Conservation (phyloP, 2,113 vertebrate species). For the Sminthopsis crassicaudata region DNA sequence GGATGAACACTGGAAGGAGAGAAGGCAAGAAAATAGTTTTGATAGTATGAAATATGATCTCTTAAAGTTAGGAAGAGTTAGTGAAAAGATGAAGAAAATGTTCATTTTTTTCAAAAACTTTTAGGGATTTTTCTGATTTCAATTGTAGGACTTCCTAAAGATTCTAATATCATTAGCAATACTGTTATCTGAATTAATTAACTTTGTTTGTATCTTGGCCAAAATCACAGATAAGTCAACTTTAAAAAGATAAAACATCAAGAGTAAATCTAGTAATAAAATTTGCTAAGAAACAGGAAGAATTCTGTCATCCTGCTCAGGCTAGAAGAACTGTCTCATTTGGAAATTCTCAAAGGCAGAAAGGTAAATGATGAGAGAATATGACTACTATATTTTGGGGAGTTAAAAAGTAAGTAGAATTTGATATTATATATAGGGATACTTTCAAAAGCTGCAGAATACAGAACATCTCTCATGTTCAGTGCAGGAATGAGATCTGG, state of each 20-base stretch:
- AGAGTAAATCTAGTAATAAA: background rate
- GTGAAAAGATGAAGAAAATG: background rate
- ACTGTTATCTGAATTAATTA: background rate
- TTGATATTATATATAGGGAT: background rate
- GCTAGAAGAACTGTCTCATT: background rate
- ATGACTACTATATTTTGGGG: background rate
- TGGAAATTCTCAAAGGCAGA: background rate
- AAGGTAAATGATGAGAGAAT: background rate
- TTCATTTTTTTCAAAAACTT: background rate
- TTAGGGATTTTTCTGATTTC: background rate
- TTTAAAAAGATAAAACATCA: background rate
- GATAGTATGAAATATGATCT: background rate
- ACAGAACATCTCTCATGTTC: background rate
- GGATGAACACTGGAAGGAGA: background rate
- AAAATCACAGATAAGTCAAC: background rate
- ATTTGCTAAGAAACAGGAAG: background rate
- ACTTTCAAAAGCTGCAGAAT: slow-evolving; percentile 2
- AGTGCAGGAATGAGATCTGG: background rate
- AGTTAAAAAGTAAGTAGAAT: background rate
- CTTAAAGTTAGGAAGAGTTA: background rate
- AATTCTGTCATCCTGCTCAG: background rate
- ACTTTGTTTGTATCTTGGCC: background rate
- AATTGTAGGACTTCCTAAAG: background rate
- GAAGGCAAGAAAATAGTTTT: background rate
- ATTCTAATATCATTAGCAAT: background rate